Conservation (phyloP, 2,113 vertebrate species). For the Thamnophis sirtalis region DNA sequence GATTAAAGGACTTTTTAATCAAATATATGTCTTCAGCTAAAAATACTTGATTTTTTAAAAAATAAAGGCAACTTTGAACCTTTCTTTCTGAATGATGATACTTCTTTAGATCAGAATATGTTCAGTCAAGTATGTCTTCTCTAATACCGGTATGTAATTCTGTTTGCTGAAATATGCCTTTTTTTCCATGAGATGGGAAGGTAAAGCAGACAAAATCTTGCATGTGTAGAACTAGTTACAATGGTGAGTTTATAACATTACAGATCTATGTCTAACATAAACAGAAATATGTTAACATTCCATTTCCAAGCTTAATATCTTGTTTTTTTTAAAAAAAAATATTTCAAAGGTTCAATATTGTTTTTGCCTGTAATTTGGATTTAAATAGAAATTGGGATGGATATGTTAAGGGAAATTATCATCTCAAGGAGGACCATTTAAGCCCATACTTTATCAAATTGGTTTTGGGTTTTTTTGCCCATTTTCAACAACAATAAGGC, state of each 20-base stretch:
- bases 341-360: not conserved
- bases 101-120: fast-evolving
- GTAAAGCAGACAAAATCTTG: not conserved
- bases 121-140: not conserved
- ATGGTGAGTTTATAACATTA: not conserved
- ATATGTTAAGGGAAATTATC: not conserved
- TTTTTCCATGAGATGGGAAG: not conserved
- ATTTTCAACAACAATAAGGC: not conserved
- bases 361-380: not conserved
- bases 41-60: slow-evolving; percentile 55
- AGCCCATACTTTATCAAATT: not conserved
- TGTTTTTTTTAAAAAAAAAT: not conserved
- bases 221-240: not conserved
- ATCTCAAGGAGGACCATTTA: not conserved
- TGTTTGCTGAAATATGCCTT: not conserved
- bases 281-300: not conserved
- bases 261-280: not conserved
- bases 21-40: slow-evolving; percentile 81
- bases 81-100: slow-evolving; percentile 1
- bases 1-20: slow-evolving; percentile 80
- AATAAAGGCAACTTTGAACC: slow-evolving; percentile 60
- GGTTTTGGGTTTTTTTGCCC: not conserved
- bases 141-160: not conserved
- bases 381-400: not conserved
- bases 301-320: not conserved